A percentile compares a stretch with the other conserved stretches of the same genome.
Evolutionary conservation across 2,113 vertebrate species (phyloP).

Genomic region (Podiceps cristatus): DNA sequence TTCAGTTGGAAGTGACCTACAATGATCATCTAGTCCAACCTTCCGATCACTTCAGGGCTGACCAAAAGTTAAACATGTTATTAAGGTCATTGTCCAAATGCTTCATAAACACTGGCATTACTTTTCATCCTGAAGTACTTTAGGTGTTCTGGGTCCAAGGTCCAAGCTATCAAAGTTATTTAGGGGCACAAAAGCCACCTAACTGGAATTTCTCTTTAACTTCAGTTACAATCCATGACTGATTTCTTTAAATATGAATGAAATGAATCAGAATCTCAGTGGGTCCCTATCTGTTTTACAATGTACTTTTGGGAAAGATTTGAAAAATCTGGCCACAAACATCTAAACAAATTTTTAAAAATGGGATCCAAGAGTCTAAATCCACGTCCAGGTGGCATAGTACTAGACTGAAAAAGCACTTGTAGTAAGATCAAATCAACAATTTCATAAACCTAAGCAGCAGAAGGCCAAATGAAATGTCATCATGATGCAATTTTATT

Average conservation of each 20-base stretch:
- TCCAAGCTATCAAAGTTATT: not conserved
- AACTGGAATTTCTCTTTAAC: not conserved
- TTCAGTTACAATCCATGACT: not conserved
- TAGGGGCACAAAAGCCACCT: not conserved
- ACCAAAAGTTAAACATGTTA: not conserved
- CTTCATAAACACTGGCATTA: not conserved
- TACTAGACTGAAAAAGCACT: not conserved
- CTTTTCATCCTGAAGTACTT: not conserved
- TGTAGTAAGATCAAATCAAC: not conserved
- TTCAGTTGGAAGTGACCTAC: not conserved
- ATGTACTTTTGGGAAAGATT: not conserved
- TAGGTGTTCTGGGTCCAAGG: not conserved
- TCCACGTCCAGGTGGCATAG: not conserved
- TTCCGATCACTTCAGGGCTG: not conserved
- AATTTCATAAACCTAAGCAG: not conserved
- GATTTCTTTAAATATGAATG: not conserved
- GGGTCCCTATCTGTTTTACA: not conserved
- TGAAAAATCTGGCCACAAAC: not conserved
- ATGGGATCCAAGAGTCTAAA: not conserved
- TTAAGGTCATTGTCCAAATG: not conserved
- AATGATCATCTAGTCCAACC: not conserved
- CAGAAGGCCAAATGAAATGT: not conserved
- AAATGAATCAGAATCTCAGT: rapidly evolving
- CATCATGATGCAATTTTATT: not conserved
- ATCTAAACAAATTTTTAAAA: not conserved